A percentile compares a stretch with the other conserved stretches of the same genome.
Evolutionary conservation across 2,113 vertebrate species (phyloP).

Genomic region (Chionis minor): DNA sequence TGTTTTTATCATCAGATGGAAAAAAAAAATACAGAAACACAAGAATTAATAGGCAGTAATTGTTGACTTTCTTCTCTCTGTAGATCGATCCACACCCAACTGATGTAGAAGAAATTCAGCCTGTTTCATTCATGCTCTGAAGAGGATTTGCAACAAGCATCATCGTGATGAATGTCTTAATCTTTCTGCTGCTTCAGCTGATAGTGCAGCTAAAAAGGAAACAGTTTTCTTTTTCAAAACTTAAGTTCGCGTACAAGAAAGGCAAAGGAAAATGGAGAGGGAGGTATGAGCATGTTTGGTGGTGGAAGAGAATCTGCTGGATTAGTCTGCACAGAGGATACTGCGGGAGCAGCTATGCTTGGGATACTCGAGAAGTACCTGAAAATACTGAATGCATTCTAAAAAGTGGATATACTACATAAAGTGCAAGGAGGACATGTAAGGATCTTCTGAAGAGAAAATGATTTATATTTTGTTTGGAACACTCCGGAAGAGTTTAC

Average conservation of each 20-base stretch:
- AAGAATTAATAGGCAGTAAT: background rate
- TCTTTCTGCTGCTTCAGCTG: slow-evolving; percentile 41
- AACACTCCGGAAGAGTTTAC: slow-evolving; percentile 7
- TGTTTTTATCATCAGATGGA: background rate
- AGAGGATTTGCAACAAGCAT: slow-evolving; percentile 3
- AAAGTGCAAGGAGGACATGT: background rate
- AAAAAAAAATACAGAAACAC: background rate
- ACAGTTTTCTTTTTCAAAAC: background rate
- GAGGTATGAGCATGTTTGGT: slow-evolving; percentile 7
- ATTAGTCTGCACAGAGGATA: background rate
- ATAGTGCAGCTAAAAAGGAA: slow-evolving; percentile 34
- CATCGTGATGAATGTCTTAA: slow-evolving; percentile 27
- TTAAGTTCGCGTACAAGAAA: background rate
- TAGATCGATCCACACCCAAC: slow-evolving; percentile 80
- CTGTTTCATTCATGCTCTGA: slow-evolving; percentile 72
- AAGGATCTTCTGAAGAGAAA: background rate
- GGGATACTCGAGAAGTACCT: background rate
- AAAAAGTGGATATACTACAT: background rate
- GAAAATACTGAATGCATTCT: background rate
- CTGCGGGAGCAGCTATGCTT: background rate
- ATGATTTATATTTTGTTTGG: background rate
- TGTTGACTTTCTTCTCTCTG: background rate
- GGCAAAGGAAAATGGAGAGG: background rate
- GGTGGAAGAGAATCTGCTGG: background rate
- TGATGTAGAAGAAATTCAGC: slow-evolving; percentile 62